Evolutionary conservation across 2,888 invertebrate genomes (phyloP), one percentile per base, ranked within the genome.

Genomic region (Spicauda simplicius): DNA sequence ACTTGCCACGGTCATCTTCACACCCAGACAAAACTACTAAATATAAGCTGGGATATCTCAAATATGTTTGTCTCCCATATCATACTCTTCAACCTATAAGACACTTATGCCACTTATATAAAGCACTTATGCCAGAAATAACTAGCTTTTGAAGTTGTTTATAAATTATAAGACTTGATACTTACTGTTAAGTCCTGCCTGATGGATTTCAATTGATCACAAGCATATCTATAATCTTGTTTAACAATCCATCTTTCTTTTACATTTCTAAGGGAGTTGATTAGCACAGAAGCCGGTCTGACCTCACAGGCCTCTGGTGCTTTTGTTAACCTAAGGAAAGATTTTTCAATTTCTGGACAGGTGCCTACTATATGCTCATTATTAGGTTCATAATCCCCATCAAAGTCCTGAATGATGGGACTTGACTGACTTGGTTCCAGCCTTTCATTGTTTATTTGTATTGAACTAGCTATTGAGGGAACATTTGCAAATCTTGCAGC

Each of bases 121-220:
- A n/a, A n/a, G n/a, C n/a, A n/a, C n/a, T n/a, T n/a, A n/a, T n/a
- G n/a, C n/a, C n/a, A n/a, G n/a, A n/a, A n/a, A n/a, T n/a, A n/a
- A n/a, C n/a, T n/a, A n/a, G n/a, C n/a, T n/a, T n/a, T n/a, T n/a
- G n/a, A n/a, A n/a, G n/a, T n/a, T n/a, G n/a, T n/a, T n/a, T n/a
- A n/a, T n/a, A n/a, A n/a, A n/a, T n/a, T n/a, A n/a, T n/a, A n/a
- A n/a, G n/a, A n/a, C n/a, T n/a, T n/a, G n/a, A n/a, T n/a, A 80
- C 95, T 94, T 89, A 98, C 99, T 71, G 99, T 99, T 78, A 99
- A 94, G 95, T 99, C 99, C 93, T 99, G 99, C 77, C 99, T 94
- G 75, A 99, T 99, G 10, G 99, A 99, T 91, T 99, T 99, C 68
- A 99, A 94, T 91, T 99, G 99, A 94, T 99, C 99, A 94, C 99